Conservation (phyloP, 1,140 invertebrate species). For the Pemphigus obesinymphae region DNA sequence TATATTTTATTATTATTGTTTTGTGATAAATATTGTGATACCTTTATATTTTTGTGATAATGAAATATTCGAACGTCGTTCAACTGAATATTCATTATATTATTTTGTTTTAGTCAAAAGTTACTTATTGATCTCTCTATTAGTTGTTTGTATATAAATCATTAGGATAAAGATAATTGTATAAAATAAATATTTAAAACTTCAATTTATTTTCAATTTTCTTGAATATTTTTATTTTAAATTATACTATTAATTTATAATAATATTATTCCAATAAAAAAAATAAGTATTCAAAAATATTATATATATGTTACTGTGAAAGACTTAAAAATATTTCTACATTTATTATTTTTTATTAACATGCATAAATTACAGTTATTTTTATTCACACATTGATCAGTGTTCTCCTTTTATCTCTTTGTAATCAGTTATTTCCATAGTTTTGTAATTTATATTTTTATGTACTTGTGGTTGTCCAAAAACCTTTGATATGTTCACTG, state of each 20-base stretch:
- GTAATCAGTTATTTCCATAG: too few species aligned
- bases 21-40: slow-evolving; percentile 33
- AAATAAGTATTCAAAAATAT: neutral
- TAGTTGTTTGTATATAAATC: neutral
- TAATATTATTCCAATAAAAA: neutral
- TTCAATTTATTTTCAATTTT: neutral
- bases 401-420: too few species aligned
- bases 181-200: neutral
- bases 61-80: neutral
- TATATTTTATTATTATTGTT: neutral
- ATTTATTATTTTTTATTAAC: too few species aligned
- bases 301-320: neutral
- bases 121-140: neutral
- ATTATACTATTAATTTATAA: too few species aligned
- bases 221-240: too few species aligned
- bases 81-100: neutral
- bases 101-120: neutral
- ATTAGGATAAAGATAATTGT: neutral
- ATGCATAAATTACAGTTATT: too few species aligned
- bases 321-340: too few species aligned
- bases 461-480: too few species aligned
- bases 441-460: too few species aligned
- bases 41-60: neutral
- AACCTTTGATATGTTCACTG: too few species aligned
- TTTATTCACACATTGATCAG: too few species aligned